Conservation (phyloP, 2,113 vertebrate species). For the Hyaena hyaena region DNA sequence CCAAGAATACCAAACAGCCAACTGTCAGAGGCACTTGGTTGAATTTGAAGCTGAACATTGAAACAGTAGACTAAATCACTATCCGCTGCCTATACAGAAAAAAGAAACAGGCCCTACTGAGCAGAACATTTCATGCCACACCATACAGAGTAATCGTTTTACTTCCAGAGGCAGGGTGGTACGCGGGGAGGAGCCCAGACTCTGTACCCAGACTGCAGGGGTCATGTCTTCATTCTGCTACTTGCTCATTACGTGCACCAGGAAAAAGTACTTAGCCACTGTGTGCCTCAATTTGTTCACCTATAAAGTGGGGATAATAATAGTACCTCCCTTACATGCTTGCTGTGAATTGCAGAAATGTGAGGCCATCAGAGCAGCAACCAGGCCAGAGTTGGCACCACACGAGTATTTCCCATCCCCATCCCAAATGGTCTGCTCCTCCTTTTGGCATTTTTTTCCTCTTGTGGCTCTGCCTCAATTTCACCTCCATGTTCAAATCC, state of each 20-base stretch:
- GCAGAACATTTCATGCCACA: not conserved
- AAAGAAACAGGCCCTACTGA: not conserved
- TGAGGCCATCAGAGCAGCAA: not conserved
- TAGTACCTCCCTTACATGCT: not conserved
- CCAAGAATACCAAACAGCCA: not conserved
- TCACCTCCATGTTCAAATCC: not conserved
- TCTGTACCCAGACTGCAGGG: not conserved
- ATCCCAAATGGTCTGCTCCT: not conserved
- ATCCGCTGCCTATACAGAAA: not conserved
- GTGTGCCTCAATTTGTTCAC: not conserved
- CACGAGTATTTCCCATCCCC: accelerated
- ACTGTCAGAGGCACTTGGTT: not conserved
- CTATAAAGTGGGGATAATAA: not conserved
- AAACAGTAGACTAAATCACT: not conserved
- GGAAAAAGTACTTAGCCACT: not conserved
- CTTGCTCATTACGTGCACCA: not conserved
- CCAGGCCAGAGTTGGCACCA: too few relatives aligned
- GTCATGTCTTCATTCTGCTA: not conserved
- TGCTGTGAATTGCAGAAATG: not conserved
- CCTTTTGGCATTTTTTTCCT: not conserved
- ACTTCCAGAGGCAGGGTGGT: not conserved
- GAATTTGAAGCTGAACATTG: not conserved
- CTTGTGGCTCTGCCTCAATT: not conserved
- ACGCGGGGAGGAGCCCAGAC: not conserved
- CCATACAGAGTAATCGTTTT: not conserved